phyloP scores from a whole-genome alignment of 2,888 invertebrate genomes.

The Megaustenia siamemsis region DNA sequence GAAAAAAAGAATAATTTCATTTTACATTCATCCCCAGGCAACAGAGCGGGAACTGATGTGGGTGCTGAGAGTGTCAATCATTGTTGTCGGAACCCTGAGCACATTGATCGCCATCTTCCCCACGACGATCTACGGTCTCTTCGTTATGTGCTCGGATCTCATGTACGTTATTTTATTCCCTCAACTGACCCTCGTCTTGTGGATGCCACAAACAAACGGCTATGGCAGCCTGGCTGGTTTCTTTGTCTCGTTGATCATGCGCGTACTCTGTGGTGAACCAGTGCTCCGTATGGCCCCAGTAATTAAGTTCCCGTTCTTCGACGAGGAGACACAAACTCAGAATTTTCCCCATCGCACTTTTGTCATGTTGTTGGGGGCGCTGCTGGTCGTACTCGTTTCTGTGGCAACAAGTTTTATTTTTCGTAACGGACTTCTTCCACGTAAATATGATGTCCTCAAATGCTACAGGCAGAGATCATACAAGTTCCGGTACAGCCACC shows the following conservation, averaged over 20 bases:
- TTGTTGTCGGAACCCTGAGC: conserved; percentile 60
- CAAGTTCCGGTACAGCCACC: conserved; percentile 53
- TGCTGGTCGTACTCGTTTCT: conserved; percentile 60
- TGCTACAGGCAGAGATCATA: conserved; percentile 42
- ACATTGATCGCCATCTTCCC: conserved; percentile 62
- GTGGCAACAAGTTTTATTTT: conserved; percentile 58
- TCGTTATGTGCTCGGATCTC: conserved; percentile 65
- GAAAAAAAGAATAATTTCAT: no score
- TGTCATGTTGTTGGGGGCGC: conserved; percentile 59
- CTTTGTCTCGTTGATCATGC: conserved; percentile 87
- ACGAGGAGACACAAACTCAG: conserved; percentile 55
- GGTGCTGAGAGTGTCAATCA: conserved; percentile 62
- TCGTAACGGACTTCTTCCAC: conserved; percentile 49
- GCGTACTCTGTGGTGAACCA: conserved; percentile 92
- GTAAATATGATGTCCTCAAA: conserved; percentile 59
- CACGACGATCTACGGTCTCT: conserved; percentile 65
- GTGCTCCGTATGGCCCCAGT: conserved; percentile 83
- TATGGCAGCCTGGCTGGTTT: conserved; percentile 71
- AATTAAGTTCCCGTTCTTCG: conserved; percentile 61
- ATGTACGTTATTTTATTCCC: conserved; percentile 69
- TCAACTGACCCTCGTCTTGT: conserved; percentile 65
- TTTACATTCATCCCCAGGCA: conserved; percentile 58
- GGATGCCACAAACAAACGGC: conserved; percentile 59
- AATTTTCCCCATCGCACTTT: conserved; percentile 65
- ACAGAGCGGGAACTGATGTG: conserved; percentile 63